Evolutionary conservation across 2,888 invertebrate genomes (phyloP), one percentile per base, ranked within the genome.

Genomic region (Xestoiulus laeticollis): DNA sequence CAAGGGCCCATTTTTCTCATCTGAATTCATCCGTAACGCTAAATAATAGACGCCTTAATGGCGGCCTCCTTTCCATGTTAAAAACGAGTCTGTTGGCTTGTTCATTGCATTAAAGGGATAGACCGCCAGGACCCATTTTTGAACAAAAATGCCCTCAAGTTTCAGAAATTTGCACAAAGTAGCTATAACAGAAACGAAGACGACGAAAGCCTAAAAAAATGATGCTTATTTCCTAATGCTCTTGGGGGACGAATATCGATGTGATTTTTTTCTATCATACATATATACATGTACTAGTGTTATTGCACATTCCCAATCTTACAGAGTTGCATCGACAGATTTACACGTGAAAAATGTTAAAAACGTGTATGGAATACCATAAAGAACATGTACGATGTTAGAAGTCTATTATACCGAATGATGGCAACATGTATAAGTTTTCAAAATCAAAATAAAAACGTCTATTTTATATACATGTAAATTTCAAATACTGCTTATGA

Each of bases 1-100:
- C 59, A 8, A 59, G 59, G 59, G 59, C 59, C 59, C 59, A n/a
- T 59, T 59, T 59, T 59, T 59, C 59, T 59, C 59, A 48, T 48
- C 48, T 19, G 48, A 48, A 48, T 48, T 59, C 59, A 59, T 59
- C 59, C 22, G 59, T 4, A 22, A 22, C 59, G 59, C 22, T 59
- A 59, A 59, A 59, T 59, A 59, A 59, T 59, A 59, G 59, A 59
- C 59, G n/a, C 59, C 59, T 59, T 59, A 48, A 48, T 48, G 48
- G 48, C 48, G 48, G 16, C 48, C 48, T 59, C 22, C 59, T 8
- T n/a, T n/a, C n/a, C 48, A 48, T 19, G 48, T 48, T 48, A 48
- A 48, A 48, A 48, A 38, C 38, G 38, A 38, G 2, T 38, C 38
- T 8, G 38, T 5, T 38, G 48, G 6, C 59, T 59, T n/a, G 19